phyloP scores from a whole-genome alignment of 2,113 vertebrate genomes.

The Leptodactylus fuscus region DNA sequence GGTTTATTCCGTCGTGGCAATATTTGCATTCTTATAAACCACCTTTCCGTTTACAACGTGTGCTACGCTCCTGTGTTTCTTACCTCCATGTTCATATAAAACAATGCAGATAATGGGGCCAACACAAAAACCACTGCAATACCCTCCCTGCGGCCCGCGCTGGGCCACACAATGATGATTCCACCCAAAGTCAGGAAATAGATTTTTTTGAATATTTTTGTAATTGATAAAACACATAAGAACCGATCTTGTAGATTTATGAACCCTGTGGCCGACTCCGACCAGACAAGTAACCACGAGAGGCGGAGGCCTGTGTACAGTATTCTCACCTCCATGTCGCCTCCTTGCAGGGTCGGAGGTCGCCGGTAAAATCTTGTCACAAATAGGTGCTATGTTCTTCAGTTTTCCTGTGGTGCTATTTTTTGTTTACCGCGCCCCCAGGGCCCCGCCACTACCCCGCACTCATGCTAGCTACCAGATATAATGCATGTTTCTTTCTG shows the following conservation, averaged over 20 bases:
- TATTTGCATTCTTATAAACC: conserved; percentile 28
- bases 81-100: background rate
- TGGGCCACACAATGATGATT: background rate
- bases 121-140: too few species aligned
- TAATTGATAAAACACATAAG: background rate
- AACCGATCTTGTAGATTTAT: background rate
- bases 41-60: background rate
- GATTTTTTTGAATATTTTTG: background rate
- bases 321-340: background rate
- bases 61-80: background rate
- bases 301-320: background rate
- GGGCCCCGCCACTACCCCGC: conserved; percentile 57
- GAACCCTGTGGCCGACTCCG: background rate
- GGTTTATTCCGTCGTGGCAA: background rate
- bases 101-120: background rate
- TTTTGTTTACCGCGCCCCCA: conserved; percentile 64
- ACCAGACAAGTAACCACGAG: too few species aligned
- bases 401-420: conserved; percentile 84
- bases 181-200: background rate
- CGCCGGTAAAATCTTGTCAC: conserved; percentile 68
- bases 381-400: conserved; percentile 81
- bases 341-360: conserved; percentile 70
- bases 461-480: conserved; percentile 55
- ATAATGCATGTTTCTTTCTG: conserved; percentile 65
- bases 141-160: too few species aligned